Evolutionary conservation across 2,113 vertebrate species (phyloP).

Genomic region (Bothrops jararaca): DNA sequence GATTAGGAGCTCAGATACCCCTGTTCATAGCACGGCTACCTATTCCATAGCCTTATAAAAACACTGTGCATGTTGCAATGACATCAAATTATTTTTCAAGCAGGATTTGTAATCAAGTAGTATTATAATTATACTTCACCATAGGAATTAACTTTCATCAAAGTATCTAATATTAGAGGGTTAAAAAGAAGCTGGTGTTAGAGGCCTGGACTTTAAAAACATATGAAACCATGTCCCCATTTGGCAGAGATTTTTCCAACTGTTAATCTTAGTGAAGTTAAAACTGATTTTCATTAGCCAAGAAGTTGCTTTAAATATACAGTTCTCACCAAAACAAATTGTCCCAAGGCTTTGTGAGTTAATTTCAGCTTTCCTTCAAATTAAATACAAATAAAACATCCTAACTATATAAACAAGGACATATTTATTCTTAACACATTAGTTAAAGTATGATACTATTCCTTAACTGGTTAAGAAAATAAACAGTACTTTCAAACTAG

Average conservation of each 20-base stretch:
- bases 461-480: conserved; percentile 50
- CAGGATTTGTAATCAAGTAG: neutral
- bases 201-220: conserved; percentile 15
- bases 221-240: conserved; percentile 29
- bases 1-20: neutral
- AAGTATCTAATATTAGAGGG: neutral
- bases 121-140: conserved; percentile 3
- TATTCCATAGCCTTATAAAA: neutral
- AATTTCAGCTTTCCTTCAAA: conserved; percentile 30
- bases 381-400: conserved; percentile 39
- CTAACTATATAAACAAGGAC: conserved; percentile 49
- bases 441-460: conserved; percentile 45
- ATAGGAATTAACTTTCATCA: neutral
- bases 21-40: neutral
- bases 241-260: neutral
- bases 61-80: neutral
- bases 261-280: conserved; percentile 29
- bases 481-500: conserved; percentile 44
- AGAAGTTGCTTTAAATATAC: conserved; percentile 38
- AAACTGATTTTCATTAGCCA: conserved; percentile 12
- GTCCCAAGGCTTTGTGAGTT: conserved; percentile 19
- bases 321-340: conserved; percentile 31
- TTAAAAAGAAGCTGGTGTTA: neutral
- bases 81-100: neutral
- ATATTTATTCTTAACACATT: conserved; percentile 54